Conservation (phyloP, 2,888 invertebrate species). For the Mycalesis mineus region DNA sequence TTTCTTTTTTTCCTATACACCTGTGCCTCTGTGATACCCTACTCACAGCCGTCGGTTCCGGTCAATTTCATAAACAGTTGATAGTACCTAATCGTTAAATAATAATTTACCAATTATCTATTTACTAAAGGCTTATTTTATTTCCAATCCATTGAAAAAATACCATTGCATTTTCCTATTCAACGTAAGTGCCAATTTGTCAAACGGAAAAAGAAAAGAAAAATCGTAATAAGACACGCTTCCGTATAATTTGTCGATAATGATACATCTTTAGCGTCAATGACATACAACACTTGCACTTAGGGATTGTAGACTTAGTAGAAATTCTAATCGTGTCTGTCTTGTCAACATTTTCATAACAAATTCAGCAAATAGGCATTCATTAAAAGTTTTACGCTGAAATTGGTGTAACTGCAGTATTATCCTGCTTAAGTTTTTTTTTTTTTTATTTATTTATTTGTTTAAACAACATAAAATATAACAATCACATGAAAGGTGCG, state of each 20-base stretch:
- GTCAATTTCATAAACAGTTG: too few species aligned
- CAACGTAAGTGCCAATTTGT: conserved; percentile 20
- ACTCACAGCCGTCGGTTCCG: too few species aligned
- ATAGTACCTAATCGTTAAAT: too few species aligned
- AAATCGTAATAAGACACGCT: conserved; percentile 1
- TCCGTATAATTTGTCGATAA: conserved; percentile 27
- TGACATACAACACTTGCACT: conserved; percentile 20
- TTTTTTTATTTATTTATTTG: too few species aligned
- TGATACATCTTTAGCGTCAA: conserved; percentile 28
- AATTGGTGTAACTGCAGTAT: too few species aligned
- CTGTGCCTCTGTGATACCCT: too few species aligned
- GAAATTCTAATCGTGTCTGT: conserved; percentile 26
- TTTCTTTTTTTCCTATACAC: too few species aligned
- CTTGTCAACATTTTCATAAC: conserved; percentile 36
- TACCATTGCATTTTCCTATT: neutral
- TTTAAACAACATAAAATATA: too few species aligned
- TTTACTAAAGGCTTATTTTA: too few species aligned
- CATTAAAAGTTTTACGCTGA: neutral
- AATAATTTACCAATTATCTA: too few species aligned
- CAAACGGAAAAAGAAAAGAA: conserved; percentile 19
- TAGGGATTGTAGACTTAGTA: conserved; percentile 31
- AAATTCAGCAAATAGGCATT: conserved; percentile 13
- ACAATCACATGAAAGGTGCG: too few species aligned
- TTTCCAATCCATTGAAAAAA: neutral
- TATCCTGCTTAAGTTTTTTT: too few species aligned